Evolutionary conservation across 2,113 vertebrate species (phyloP).

Genomic region (Pardalotus punctatus): DNA sequence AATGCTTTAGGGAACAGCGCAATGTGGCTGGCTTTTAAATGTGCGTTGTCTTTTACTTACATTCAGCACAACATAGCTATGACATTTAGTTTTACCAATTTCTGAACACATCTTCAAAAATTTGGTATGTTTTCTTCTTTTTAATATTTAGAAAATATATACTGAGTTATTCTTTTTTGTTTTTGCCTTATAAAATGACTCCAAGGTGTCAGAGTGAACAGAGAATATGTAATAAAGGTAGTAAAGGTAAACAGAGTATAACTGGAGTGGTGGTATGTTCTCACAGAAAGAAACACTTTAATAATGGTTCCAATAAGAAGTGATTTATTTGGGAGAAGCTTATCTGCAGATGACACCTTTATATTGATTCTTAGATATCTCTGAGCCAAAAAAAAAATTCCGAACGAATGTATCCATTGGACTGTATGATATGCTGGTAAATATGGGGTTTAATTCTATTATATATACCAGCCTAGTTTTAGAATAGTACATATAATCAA

Average conservation of each 20-base stretch:
- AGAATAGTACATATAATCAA: not conserved
- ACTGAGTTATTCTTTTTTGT: not conserved
- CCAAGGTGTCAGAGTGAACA: too few relatives aligned
- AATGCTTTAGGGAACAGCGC: fast-evolving
- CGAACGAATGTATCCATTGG: not conserved
- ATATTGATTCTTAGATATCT: not conserved
- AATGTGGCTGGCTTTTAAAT: not conserved
- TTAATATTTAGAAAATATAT: not conserved
- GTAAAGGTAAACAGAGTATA: not conserved
- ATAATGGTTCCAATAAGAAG: not conserved
- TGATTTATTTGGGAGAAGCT: not conserved
- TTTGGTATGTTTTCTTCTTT: fast-evolving
- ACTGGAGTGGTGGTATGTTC: not conserved
- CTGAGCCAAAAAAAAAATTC: not conserved
- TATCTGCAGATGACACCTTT: not conserved
- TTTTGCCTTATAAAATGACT: not conserved
- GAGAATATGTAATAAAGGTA: too few relatives aligned
- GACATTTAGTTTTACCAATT: not conserved
- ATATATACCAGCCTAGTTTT: not conserved
- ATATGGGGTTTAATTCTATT: not conserved
- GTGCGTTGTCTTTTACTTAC: not conserved
- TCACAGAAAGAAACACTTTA: not conserved
- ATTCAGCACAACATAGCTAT: not conserved
- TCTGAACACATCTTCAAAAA: not conserved
- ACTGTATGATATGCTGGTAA: not conserved